These are phyloP conservation scores for Ochotona curzoniae DNA, from an alignment of 2,113 vertebrate species.

Conservation along the genomic window DNA sequence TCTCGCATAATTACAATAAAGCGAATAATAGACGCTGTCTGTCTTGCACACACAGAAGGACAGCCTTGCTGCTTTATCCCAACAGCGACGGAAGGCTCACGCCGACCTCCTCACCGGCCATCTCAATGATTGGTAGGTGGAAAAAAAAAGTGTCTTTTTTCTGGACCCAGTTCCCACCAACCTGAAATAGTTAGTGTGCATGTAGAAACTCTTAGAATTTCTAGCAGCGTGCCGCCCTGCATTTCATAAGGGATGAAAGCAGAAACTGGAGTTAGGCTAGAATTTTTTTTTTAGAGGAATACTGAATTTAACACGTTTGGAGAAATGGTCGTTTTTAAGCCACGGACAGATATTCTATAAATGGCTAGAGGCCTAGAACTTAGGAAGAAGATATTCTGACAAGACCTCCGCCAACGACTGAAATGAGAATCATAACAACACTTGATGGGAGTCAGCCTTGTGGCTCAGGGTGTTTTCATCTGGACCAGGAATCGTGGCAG, in stretches of 20 bases:
- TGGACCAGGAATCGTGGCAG: neutral
- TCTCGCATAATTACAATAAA: neutral
- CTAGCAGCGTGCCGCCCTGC: neutral
- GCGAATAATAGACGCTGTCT: neutral
- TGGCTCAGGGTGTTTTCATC: neutral
- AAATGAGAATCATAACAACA: neutral
- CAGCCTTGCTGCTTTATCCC: neutral
- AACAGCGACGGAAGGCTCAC: neutral
- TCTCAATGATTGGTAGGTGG: neutral
- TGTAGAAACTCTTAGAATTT: neutral
- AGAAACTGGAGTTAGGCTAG: neutral
- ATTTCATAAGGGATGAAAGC: neutral
- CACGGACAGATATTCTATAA: neutral
- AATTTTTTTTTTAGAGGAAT: conserved; percentile 18
- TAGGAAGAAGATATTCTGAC: neutral
- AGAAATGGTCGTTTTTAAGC: neutral
- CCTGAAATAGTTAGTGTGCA: neutral
- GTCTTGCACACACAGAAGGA: neutral
- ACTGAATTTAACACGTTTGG: neutral
- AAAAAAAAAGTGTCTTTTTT: neutral
- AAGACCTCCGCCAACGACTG: neutral
- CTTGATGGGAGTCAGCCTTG: neutral
- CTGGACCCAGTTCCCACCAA: neutral
- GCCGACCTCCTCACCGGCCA: neutral
- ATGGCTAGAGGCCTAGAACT: neutral